Base-by-base conservation (phyloP, 2,888 invertebrate genomes). In the Lampropteryx suffumata region DNA sequence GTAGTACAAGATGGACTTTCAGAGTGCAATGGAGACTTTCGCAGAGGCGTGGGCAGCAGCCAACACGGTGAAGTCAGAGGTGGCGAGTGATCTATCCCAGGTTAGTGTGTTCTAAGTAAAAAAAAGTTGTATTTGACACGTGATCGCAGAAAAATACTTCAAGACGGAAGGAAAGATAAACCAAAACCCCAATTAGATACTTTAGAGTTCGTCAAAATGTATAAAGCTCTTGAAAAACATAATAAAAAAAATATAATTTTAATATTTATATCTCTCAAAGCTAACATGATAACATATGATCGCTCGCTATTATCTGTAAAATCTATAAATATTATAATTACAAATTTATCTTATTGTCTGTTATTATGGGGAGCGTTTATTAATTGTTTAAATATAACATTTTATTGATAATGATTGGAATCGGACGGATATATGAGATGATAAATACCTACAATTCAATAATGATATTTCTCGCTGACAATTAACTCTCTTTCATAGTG, bases 1-100 rank as follows among this genome's bases (percentile, higher is more conserved):
- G 74, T 80, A 60, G 71, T 67, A 71, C 79, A 87, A 87, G 82
- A 98, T 98, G 98, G 98, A 98, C 95, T 97, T 98, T 93, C 97
- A 97, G 93, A 97, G 97, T 93, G 98, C 98, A 72, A 97, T 98
- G 98, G 98, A 98, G 92, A 98, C 98, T 69, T 98, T 98, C 87
- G 98, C 98, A 65, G 98, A 98, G 92, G 98, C 98, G 69, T 98
- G 98, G 98, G 97, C 97, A 71, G 97, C 97, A 65, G 97, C 97
- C 84, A 89, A 89, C 59, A 86, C 86, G 13, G 94, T 95, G 73
- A 95, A 95, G 84, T 90, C 92, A 61, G 92, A 92, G 63, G 90
- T 84, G 27, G 84, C 90, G 12, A 87, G 87, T 61, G 91, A 94
- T 72, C 90, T 93, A 65, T 91, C 93, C 59, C 95, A 95, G 94